These are phyloP conservation scores for Spodoptera picta DNA, from an alignment of 2,888 invertebrate species.

Conservation along the genomic window DNA sequence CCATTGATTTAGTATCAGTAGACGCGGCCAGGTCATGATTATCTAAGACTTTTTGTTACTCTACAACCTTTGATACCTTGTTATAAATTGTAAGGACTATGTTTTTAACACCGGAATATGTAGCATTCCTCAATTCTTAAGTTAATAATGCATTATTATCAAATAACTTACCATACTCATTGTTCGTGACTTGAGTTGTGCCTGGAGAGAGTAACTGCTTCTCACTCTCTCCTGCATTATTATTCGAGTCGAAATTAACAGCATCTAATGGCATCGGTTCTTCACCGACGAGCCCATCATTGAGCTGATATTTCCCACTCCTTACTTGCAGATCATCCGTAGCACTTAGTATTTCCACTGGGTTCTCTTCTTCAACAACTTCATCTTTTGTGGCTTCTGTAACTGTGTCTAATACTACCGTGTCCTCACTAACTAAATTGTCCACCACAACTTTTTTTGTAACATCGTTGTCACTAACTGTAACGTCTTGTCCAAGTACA, in stretches of 20 bases:
- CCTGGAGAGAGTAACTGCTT: slow-evolving; percentile 69
- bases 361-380: slow-evolving; percentile 60
- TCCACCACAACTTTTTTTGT: slow-evolving; percentile 63
- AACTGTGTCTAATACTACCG: slow-evolving; percentile 35
- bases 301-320: slow-evolving; percentile 82
- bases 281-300: slow-evolving; percentile 73
- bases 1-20: slow-evolving; percentile 48
- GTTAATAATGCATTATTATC: not conserved
- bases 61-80: slow-evolving; percentile 20
- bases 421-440: slow-evolving; percentile 48
- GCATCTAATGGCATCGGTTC: slow-evolving; percentile 60
- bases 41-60: slow-evolving; percentile 27
- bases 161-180: slow-evolving; percentile 76
- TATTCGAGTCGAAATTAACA: slow-evolving; percentile 66
- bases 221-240: slow-evolving; percentile 67
- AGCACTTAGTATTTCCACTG: slow-evolving; percentile 70
- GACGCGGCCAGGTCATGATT: slow-evolving; percentile 41
- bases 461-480: slow-evolving; percentile 68
- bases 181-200: slow-evolving; percentile 72
- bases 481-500: slow-evolving; percentile 77
- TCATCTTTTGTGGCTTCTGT: slow-evolving; percentile 56
- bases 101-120: not conserved
- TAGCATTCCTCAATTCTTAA: not conserved
- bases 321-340: slow-evolving; percentile 68
- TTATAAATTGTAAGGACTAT: not conserved